Base-by-base conservation (phyloP, 2,113 vertebrate species). In the Gambusia holbrooki region DNA sequence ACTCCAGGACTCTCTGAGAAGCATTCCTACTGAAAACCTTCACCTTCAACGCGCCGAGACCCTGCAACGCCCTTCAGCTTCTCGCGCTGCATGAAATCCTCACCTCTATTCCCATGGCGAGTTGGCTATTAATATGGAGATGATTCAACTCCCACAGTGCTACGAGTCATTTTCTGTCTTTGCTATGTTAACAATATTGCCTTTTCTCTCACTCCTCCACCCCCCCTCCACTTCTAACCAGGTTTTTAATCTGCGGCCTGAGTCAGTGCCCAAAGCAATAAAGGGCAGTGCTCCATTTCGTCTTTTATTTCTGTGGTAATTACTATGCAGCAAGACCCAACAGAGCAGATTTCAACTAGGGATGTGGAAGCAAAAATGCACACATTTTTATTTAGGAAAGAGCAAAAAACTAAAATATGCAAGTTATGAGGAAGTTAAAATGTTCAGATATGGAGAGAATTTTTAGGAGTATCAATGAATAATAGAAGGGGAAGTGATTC, bases 101-200 rank as follows among this genome's bases (percentile, higher is more conserved):
- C 42, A 79, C 76, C 66, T 74, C 67, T 72, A 69, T 76, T 91
- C 81, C 83, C 84, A 80, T 58, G 62, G 78, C 86, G 86, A 85
- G 84, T 75, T 86, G 77, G 82, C 83, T 83, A 90, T 93, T 92
- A 92, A 91, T 89, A 91, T 84, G 76, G 84, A 91, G 87, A 88
- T 87, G 82, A 86, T 87, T 88, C 77, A 90, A 88, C 88, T 91
- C 91, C 85, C 83, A 69, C 62, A 73, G 79, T 82, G 87, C 78
- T 88, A 84, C 80, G 88, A 91, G 79, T 91, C 89, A 84, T 90
- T 91, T 87, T 87, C 84, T 90, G 91, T 93, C 89, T 90, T 90
- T 90, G 76, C 77, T 79, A 89, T 83, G 83, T 84, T 84, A 91
- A 91, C 88, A 93, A 91, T 90, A 89, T 89, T 87, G 85, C 86